Evolutionary conservation across 2,797 vertebrate species (phyloP), one percentile per base, ranked within the genome.

Genomic region (Lophius americanus): DNA sequence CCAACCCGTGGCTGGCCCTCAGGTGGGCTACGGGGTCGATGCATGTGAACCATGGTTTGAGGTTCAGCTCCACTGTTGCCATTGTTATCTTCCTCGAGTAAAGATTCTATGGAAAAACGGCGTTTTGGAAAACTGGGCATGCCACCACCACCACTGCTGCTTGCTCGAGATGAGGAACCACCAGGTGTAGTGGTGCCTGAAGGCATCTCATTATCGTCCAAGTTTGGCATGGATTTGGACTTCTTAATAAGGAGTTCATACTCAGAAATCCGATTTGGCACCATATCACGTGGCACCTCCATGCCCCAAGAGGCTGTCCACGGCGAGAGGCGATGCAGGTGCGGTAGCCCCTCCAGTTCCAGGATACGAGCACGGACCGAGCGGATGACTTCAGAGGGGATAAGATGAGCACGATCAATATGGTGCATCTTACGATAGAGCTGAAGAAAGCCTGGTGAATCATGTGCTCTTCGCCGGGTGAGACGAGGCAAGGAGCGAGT

Each of bases 351-450:
- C 68, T 99, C 98, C 3, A 99, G 95, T 51, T 98, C 97, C 82
- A 98, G 75, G 60, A 99, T 95, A 2, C 98, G 94, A 23, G 98
- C 95, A n/a, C 95, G 95, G 5, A 99, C 98, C 0, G 97, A 99
- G 81, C 97, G 97, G 49, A 99, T 98, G 36, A 98, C 94, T 52
- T 99, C 97, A 0, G 97, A 96, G 2, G 91, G 95, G 87, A 98
- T 92, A 77, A 99, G 88, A 51, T 98, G 97, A 64, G 95, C 94
- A 37, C 98, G 94, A 85, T 99, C 97, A 42, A 99, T 99, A 76
- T 95, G 97, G 69, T 99, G 98, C 98, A 99, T 99, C 71, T 97
- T 98, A 67, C 94, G 96, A 89, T 99, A 99, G 75, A 99, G 93
- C 90, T 98, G 96, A 5, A 99, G 94, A 90, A 99, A 99, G 7